These are phyloP conservation scores for Zoanthus solanderi DNA, from an alignment of 92 coral and sea anemone species.

Conservation along the genomic window DNA sequence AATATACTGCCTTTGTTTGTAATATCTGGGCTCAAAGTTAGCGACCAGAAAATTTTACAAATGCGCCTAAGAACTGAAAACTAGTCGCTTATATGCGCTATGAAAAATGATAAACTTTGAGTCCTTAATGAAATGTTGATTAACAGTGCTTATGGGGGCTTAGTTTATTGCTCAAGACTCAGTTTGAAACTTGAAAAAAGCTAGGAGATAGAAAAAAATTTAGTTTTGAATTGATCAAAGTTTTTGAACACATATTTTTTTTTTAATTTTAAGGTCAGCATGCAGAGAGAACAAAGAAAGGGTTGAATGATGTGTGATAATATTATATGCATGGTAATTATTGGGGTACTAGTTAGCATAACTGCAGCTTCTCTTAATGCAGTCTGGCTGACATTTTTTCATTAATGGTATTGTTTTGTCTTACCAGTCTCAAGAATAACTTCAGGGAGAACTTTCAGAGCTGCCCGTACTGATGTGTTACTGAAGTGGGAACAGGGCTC, in stretches of 20 bases:
- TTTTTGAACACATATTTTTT: not conserved
- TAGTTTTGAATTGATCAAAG: constrained; percentile 19
- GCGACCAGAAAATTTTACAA: no score
- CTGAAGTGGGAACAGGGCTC: constrained; percentile 45
- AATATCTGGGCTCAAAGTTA: not conserved
- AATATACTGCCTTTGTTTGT: constrained; percentile 1
- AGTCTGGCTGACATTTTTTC: constrained; percentile 12
- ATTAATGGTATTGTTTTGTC: not conserved
- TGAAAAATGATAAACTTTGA: no score
- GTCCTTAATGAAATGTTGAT: not conserved
- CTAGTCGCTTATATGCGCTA: no score
- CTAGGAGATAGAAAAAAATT: constrained; percentile 15
- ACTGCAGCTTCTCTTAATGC: constrained; percentile 21
- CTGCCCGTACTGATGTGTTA: not conserved
- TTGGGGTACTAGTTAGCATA: constrained; percentile 7
- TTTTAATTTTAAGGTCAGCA: constrained; percentile 14
- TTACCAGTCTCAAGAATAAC: constrained; percentile 36
- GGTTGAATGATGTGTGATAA: constrained; percentile 29
- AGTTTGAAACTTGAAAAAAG: constrained; percentile 23
- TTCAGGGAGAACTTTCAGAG: constrained; percentile 43
- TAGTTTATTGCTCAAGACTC: constrained; percentile 25
- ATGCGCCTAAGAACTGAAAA: no score
- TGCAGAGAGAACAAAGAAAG: constrained; percentile 24
- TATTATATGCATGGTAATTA: constrained; percentile 15
- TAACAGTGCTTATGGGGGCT: constrained; percentile 9